Evolutionary conservation across 2,888 invertebrate genomes (phyloP), one percentile per base, ranked within the genome.

Genomic region (Crossocerus cetratus): DNA sequence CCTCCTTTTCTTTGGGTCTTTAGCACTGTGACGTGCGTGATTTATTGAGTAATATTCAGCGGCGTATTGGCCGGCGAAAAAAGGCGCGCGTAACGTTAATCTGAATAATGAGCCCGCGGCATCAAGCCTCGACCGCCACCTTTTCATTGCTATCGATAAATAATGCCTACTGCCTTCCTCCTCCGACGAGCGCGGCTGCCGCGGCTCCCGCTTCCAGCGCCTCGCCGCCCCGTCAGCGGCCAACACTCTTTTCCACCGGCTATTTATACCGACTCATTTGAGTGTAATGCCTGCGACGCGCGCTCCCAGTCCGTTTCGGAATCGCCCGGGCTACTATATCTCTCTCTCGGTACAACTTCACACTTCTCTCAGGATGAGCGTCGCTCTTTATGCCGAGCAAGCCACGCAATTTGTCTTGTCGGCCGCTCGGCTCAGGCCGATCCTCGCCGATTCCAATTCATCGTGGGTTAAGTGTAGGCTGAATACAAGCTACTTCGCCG

Each of bases 91-190:
- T 81, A 81, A 81, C 81, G 81, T 81, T 81, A 81, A 81, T 81
- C 81, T 81, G 81, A 81, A 81, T 81, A 81, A 81, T 81, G 81
- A 81, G 81, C 81, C 81, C 72, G 77, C 77, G 81, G 80, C 81
- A 81, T 77, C 81, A 81, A 81, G 75, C 81, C 75, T 76, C 76
- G 72, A 80, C 80, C 80, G 77, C 81, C 81, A 81, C 81, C 81
- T 81, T 81, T 81, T 81, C 81, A 81, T 77, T 81, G 81, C 80
- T 81, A 81, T 81, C 81, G 81, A 81, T 81, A 81, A 81, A 81
- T 81, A 81, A 81, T 80, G 81, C 75, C 69, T 77, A 77, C 65
- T n/a, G 42, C 23, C 54, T 1, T 20, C 18, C 13, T 3, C 21
- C 42, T 23, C 69, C 8, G 14, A 8, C 32, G 18, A 45, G 14